Conservation (phyloP, 2,888 invertebrate genomes). For the Phyllotreta striolata region DNA sequence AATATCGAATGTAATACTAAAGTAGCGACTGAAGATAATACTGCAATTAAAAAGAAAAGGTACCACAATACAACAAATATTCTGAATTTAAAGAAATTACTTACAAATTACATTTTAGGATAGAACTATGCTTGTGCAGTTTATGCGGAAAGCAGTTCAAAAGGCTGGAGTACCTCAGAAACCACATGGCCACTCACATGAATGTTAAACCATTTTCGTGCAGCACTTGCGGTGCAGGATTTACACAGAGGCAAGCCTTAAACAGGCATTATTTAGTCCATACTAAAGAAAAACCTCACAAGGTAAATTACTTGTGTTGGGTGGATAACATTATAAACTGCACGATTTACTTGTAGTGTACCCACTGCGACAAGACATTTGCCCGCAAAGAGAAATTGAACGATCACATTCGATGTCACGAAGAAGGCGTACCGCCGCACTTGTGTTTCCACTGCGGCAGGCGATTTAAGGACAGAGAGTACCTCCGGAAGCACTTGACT, state of each 20-base stretch:
- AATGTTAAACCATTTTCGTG: conserved; percentile 38
- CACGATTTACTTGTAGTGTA: conserved; percentile 33
- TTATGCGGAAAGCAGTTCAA: conserved; percentile 39
- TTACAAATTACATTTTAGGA: conserved; percentile 9
- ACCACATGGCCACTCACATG: conserved; percentile 42
- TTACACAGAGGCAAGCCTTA: conserved; percentile 38
- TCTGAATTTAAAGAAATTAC: not conserved
- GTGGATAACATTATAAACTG: not conserved
- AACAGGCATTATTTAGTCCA: conserved; percentile 39
- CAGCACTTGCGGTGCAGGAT: conserved; percentile 36
- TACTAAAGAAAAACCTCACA: conserved; percentile 37
- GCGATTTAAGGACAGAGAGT: conserved; percentile 37
- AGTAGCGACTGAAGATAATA: conserved; percentile 6
- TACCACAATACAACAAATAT: conserved; percentile 1
- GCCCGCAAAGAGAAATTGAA: conserved; percentile 40
- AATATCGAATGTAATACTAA: not conserved
- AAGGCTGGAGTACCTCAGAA: conserved; percentile 37
- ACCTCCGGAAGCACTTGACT: conserved; percentile 38
- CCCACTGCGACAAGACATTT: conserved; percentile 38
- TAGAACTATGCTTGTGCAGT: conserved; percentile 39
- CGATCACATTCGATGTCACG: conserved; percentile 39
- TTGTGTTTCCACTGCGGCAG: conserved; percentile 39
- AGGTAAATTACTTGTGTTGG: conserved; percentile 7
- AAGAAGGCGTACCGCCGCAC: conserved; percentile 36
- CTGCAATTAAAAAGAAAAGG: conserved; percentile 20